phyloP scores from a whole-genome alignment of 2,113 vertebrate species.

The Cisticola juncidis region DNA sequence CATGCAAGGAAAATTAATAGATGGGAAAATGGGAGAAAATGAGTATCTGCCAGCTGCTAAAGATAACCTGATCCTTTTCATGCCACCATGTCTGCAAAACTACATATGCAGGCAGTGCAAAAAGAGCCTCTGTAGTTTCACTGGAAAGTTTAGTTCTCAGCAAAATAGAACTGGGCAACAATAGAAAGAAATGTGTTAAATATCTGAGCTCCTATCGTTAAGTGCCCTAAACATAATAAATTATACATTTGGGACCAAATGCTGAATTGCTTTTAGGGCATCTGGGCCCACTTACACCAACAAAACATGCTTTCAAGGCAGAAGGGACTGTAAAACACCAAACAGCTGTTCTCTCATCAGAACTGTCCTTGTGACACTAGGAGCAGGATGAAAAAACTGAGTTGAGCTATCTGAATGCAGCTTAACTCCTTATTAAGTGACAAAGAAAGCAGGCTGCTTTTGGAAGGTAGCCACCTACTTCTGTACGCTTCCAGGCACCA shows the following conservation, averaged over 20 bases:
- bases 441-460: neutral
- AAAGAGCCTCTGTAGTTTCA: neutral
- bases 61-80: conserved; percentile 17
- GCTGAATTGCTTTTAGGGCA: neutral
- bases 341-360: neutral
- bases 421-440: neutral
- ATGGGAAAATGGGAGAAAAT: neutral
- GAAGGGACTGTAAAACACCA: neutral
- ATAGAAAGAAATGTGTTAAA: neutral
- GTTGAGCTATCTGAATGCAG: neutral
- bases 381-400: neutral
- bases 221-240: neutral
- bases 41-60: neutral
- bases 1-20: neutral
- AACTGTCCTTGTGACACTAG: neutral
- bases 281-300: neutral
- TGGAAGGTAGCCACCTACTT: neutral
- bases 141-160: neutral
- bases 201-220: neutral
- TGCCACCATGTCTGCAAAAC: neutral
- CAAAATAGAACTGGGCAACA: neutral
- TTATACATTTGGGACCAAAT: conserved; percentile 6
- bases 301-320: neutral
- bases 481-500: neutral
- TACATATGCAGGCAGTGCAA: neutral